These are phyloP conservation scores for Sialis lutaria DNA, from an alignment of 2,888 invertebrate species.

Conservation along the genomic window DNA sequence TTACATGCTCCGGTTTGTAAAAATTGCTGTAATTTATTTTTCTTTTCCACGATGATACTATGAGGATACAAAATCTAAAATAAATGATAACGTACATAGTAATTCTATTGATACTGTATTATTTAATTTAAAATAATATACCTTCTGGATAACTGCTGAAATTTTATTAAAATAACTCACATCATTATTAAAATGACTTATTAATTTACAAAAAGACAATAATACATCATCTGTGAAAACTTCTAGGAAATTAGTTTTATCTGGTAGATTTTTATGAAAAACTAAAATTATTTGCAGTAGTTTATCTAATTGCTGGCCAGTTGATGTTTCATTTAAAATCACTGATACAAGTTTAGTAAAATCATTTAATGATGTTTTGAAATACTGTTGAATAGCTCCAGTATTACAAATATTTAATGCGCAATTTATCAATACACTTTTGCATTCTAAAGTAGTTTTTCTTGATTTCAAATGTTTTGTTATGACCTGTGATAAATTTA, in stretches of 20 bases:
- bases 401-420: neutral
- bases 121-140: neutral
- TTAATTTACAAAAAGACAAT: neutral
- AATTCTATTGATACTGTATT: too few relatives aligned
- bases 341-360: neutral
- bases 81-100: too few relatives aligned
- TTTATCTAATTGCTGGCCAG: neutral
- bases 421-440: neutral
- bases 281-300: neutral
- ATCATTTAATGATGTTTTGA: slow-evolving; percentile 1
- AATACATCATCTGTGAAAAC: neutral
- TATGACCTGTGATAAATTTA: neutral
- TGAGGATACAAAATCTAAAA: too few relatives aligned
- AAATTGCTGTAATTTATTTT: too few relatives aligned
- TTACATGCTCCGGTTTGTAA: too few relatives aligned
- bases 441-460: neutral
- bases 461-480: neutral
- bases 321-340: neutral
- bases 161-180: neutral
- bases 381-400: neutral
- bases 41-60: too few relatives aligned
- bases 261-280: neutral
- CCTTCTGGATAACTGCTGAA: neutral
- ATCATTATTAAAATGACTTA: neutral
- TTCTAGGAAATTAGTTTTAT: neutral